Percentiles rank a stretch among this genome's conserved stretches.
Conservation (phyloP, 1,140 invertebrate genomes). For the Drosophila lini region DNA sequence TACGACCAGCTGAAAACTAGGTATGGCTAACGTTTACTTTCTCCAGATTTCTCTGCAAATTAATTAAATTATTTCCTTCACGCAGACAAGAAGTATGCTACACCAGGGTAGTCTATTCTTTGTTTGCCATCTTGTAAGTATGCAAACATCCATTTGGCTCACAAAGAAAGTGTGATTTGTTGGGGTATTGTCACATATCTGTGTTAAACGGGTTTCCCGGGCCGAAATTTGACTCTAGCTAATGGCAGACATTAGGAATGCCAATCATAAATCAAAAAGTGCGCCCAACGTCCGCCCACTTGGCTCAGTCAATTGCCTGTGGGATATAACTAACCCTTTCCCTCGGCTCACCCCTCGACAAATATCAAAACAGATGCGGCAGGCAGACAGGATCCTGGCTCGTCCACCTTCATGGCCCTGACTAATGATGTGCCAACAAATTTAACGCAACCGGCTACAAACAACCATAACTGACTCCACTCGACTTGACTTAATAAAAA, state of each 20-base stretch:
- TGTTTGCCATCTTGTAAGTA: too few relatives aligned
- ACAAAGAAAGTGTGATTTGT: neutral
- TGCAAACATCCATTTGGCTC: slow-evolving; percentile 1
- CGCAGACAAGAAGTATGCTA: slow-evolving; percentile 12
- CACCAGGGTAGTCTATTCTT: accelerated
- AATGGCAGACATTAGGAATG: slow-evolving; percentile 25
- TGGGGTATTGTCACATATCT: neutral
- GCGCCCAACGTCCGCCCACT: slow-evolving; percentile 29
- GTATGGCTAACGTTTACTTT: neutral
- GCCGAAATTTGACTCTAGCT: slow-evolving; percentile 14
- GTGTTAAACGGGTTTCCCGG: neutral
- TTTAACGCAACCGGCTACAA: slow-evolving; percentile 76
- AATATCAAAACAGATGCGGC: slow-evolving; percentile 79
- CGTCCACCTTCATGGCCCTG: slow-evolving; percentile 59
- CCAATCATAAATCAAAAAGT: slow-evolving; percentile 59
- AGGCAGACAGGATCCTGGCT: slow-evolving; percentile 19
- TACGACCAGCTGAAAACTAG: slow-evolving; percentile 1
- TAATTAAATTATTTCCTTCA: slow-evolving; percentile 2
- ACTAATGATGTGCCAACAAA: slow-evolving; percentile 84
- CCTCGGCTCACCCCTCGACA: slow-evolving; percentile 9
- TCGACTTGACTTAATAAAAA: slow-evolving; percentile 59
- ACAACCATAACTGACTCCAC: slow-evolving; percentile 36
- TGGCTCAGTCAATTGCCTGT: slow-evolving; percentile 32
- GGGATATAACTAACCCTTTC: slow-evolving; percentile 46
- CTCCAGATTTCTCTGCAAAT: neutral